Evolutionary conservation across 2,797 vertebrate genomes (phyloP).

Genomic region (Catamblyrhynchus diadema): DNA sequence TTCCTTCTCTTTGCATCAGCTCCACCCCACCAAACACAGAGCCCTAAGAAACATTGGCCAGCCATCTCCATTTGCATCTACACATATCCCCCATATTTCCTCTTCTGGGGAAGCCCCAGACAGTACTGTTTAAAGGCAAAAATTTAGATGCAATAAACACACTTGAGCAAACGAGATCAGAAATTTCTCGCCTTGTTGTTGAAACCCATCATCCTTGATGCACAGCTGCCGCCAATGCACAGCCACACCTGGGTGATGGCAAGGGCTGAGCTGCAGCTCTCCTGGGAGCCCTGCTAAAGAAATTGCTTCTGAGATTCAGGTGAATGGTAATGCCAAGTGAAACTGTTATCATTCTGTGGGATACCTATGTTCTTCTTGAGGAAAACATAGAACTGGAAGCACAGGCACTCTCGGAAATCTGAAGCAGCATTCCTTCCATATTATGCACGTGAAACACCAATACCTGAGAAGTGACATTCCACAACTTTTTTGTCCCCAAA

Average conservation of each 20-base stretch:
- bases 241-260: background rate
- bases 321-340: background rate
- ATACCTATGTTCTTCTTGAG: background rate
- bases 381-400: background rate
- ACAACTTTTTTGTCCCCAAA: accelerated
- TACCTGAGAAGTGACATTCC: background rate
- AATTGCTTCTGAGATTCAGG: background rate
- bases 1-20: background rate
- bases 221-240: background rate
- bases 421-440: background rate
- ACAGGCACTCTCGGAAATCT: background rate
- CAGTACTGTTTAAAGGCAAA: background rate
- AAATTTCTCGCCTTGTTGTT: background rate
- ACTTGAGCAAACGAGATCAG: background rate
- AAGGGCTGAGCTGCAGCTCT: background rate
- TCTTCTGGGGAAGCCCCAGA: background rate
- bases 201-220: background rate
- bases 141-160: background rate
- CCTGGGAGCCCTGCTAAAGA: background rate
- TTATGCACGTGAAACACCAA: background rate
- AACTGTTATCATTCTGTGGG: background rate
- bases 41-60: background rate
- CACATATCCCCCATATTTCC: background rate
- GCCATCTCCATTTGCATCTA: background rate
- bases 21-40: background rate